Evolutionary conservation across 2,888 invertebrate species (phyloP), one percentile per base, ranked within the genome.

Genomic region (Steinernema carpocapsae): DNA sequence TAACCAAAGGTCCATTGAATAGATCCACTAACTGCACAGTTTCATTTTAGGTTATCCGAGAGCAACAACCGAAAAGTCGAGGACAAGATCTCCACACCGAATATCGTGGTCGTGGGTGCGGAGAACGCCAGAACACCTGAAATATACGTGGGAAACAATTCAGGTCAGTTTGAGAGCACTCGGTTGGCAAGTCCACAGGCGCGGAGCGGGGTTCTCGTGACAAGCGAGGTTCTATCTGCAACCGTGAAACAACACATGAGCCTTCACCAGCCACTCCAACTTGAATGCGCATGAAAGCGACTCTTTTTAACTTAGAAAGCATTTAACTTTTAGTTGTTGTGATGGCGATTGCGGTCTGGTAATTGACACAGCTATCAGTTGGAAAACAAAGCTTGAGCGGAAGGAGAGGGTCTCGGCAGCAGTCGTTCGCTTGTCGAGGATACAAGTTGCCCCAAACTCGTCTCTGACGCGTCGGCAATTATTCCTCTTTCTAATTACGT

Each of bases 281-380:
- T 52, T 2, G 1, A 17, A 64, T 64, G 64, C 64, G 32, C 64
- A 64, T 64, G 32, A 32, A 29, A 64, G 64, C 64, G 64, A 64
- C 64, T 64, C 64, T 29, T 64, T 64, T 64, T 64, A 64, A 64
- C 64, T 64, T 64, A 64, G 64, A 64, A 64, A 64, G 37, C 64
- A 64, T 64, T 64, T 64, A 64, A 64, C 64, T 17, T 64, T 64
- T 56, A 24, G 56, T 56, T 56, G 56, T 56, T 19, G 56, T 56
- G 56, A 32, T 64, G 64, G 64, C 64, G 64, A 17, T 64, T 26
- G 10, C 17, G 24, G 64, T 26, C 32, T 64, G 64, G 64, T 64
- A 64, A 64, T 64, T 64, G 64, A 64, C 64, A 64, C 64, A 32
- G 64, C 64, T 64, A 64, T 64, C 64, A 64, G 32, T 26, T 64